Conservation (phyloP, 2,888 invertebrate genomes). For the Melinaea marsaeus region DNA sequence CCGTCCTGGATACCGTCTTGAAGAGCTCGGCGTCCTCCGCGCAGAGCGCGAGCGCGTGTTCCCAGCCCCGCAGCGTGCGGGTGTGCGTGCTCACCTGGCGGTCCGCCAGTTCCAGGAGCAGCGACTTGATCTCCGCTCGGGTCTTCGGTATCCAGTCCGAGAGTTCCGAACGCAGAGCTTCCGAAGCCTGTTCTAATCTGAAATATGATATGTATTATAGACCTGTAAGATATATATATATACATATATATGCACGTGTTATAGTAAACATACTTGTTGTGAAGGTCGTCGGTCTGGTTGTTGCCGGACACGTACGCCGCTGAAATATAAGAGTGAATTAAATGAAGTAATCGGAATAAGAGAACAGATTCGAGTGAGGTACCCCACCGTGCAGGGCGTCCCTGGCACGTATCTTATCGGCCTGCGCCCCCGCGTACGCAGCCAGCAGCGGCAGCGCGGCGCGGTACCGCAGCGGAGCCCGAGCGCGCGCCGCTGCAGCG, state of each 20-base stretch:
- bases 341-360: background rate
- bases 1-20: slow-evolving; percentile 65
- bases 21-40: slow-evolving; percentile 56
- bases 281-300: slow-evolving; percentile 53
- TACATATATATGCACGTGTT: too few relatives aligned
- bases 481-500: slow-evolving; percentile 20
- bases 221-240: too few relatives aligned
- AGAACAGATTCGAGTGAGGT: too few relatives aligned
- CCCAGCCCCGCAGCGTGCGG: slow-evolving; percentile 56
- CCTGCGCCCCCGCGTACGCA: slow-evolving; percentile 50
- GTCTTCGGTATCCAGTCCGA: slow-evolving; percentile 67
- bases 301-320: slow-evolving; percentile 58
- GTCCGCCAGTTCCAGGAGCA: slow-evolving; percentile 58
- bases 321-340: slow-evolving; percentile 37
- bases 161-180: slow-evolving; percentile 62
- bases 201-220: slow-evolving; percentile 4
- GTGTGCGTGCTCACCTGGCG: slow-evolving; percentile 53
- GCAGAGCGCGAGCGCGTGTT: slow-evolving; percentile 53
- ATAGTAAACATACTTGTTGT: slow-evolving; percentile 52
- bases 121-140: slow-evolving; percentile 48
- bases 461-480: slow-evolving; percentile 32
- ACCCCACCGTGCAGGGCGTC: slow-evolving; percentile 55
- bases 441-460: slow-evolving; percentile 54
- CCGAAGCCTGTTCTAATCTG: slow-evolving; percentile 67
- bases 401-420: slow-evolving; percentile 52